Evolutionary conservation across 2,113 vertebrate species (phyloP).

Genomic region (Pelodiscus sinensis): DNA sequence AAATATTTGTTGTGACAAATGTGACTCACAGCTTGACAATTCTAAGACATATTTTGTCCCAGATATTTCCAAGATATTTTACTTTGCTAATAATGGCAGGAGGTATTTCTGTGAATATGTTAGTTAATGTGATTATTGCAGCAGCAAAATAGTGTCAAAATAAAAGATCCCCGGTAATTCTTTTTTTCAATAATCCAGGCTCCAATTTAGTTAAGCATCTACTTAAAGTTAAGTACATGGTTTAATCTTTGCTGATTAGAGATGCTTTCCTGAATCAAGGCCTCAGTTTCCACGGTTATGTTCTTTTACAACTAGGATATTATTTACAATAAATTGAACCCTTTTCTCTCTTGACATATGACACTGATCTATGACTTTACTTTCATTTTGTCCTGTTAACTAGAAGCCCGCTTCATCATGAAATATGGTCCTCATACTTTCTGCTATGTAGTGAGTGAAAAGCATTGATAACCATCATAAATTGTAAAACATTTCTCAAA

Average conservation of each 20-base stretch:
- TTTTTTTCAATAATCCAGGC: conserved; percentile 50
- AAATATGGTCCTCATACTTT: conserved; percentile 79
- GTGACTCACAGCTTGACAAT: not conserved
- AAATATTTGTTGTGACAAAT: conserved; percentile 25
- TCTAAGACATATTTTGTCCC: not conserved
- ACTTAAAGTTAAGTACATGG: not conserved
- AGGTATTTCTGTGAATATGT: accelerated
- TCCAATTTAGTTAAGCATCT: conserved; percentile 47
- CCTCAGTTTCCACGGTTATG: conserved; percentile 45
- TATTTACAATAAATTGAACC: conserved; percentile 75
- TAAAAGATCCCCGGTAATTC: conserved; percentile 36
- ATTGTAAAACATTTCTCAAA: conserved; percentile 77
- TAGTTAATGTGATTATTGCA: conserved; percentile 7
- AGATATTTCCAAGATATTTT: conserved; percentile 26
- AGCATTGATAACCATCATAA: conserved; percentile 77
- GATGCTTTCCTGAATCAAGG: conserved; percentile 49
- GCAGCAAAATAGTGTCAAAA: conserved; percentile 32
- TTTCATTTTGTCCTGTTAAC: conserved; percentile 81
- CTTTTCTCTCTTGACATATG: conserved; percentile 72
- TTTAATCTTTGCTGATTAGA: not conserved
- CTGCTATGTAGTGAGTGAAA: conserved; percentile 68
- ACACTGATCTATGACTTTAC: conserved; percentile 79
- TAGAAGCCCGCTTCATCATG: conserved; percentile 80
- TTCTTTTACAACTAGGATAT: conserved; percentile 63
- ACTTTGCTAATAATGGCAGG: not conserved